Conservation (phyloP, 2,797 vertebrate genomes). For the Meda fulgida region DNA sequence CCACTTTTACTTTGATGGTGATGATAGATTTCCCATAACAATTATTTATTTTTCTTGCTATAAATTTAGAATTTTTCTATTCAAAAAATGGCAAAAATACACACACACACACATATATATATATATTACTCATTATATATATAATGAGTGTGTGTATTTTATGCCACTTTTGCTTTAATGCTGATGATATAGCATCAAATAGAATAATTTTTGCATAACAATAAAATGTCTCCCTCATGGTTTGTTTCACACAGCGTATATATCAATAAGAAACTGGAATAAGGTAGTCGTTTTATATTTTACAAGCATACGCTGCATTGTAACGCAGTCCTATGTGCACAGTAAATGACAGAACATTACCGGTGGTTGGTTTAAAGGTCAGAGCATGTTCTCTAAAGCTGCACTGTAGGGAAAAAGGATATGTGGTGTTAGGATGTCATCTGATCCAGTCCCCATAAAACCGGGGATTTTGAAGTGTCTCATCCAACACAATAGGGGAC, state of each 20-base stretch:
- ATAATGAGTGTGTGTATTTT: neutral
- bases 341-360: neutral
- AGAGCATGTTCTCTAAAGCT: neutral
- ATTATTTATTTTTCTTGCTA: too few relatives aligned
- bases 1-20: too few relatives aligned
- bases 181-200: neutral
- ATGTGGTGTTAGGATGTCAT: conserved; percentile 26
- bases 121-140: too few relatives aligned
- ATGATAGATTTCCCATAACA: too few relatives aligned
- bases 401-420: conserved; percentile 34
- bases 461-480: conserved; percentile 18
- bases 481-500: conserved; percentile 22
- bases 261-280: neutral
- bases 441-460: neutral
- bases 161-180: neutral
- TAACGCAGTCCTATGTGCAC: neutral
- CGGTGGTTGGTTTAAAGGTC: conserved; percentile 9
- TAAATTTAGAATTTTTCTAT: too few relatives aligned
- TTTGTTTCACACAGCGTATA: neutral
- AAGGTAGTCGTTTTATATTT: neutral
- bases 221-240: neutral
- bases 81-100: too few relatives aligned
- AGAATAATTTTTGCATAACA: neutral
- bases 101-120: too few relatives aligned
- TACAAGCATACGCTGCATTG: neutral